Percentiles rank a stretch among this genome's conserved stretches.
Evolutionary conservation across 2,113 vertebrate species (phyloP).

Genomic region (Pyxicephalus adspersus): DNA sequence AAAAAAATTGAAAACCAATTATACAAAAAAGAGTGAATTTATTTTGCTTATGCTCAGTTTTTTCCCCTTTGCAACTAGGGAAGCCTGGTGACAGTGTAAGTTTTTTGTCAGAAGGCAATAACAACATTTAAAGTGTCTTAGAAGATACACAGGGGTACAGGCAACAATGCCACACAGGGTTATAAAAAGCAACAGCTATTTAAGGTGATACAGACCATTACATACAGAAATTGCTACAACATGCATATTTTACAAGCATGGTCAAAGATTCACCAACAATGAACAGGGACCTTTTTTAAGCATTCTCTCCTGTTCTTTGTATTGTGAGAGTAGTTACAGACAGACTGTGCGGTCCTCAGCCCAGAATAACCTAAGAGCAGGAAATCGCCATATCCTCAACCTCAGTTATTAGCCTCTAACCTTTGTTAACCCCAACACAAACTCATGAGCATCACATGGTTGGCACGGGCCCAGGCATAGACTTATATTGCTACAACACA

Average conservation of each 20-base stretch:
- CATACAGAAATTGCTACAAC: not conserved
- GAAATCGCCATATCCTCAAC: slow-evolving; percentile 20
- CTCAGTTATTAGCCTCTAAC: slow-evolving; percentile 31
- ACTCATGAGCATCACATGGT: slow-evolving; percentile 9
- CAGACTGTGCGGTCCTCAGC: slow-evolving; percentile 27
- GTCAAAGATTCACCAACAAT: not conserved
- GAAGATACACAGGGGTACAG: no score
- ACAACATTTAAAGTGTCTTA: no score
- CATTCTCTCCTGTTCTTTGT: no score
- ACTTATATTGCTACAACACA: not conserved
- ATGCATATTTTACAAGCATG: not conserved
- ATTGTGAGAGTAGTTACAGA: not conserved
- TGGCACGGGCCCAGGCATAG: not conserved
- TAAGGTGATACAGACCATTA: no score
- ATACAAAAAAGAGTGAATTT: no score
- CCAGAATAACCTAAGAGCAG: slow-evolving; percentile 16
- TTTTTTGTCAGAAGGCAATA: no score
- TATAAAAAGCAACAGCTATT: no score
- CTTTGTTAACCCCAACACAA: slow-evolving; percentile 20
- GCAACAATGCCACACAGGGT: no score
- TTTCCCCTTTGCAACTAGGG: no score
- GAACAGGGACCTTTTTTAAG: not conserved
- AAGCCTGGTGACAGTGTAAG: no score
- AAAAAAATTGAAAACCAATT: no score
- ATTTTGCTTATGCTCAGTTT: no score